Evolutionary conservation across 2,113 vertebrate genomes (phyloP).

Genomic region (Mastomys coucha): DNA sequence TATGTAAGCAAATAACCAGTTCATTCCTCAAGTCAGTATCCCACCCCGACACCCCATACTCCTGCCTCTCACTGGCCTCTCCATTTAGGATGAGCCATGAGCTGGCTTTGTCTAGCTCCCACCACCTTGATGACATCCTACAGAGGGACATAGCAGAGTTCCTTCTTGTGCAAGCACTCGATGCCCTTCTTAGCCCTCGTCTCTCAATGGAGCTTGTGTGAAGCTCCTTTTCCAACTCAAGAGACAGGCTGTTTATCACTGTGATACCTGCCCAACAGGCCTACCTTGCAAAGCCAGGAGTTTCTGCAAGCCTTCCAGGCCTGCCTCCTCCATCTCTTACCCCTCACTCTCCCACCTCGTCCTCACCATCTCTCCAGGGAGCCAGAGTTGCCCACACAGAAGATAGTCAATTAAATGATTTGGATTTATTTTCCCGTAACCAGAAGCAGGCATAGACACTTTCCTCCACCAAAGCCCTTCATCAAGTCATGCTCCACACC

Average conservation of each 20-base stretch:
- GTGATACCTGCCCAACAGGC: conserved; percentile 40
- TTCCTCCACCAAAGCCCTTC: conserved; percentile 33
- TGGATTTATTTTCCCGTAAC: conserved; percentile 58
- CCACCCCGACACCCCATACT: neutral
- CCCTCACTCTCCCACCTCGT: neutral
- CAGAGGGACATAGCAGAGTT: conserved; percentile 19
- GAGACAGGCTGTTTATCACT: conserved; percentile 56
- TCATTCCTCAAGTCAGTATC: fast-evolving
- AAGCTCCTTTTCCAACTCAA: conserved; percentile 22
- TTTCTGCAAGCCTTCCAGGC: neutral
- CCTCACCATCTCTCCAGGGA: neutral
- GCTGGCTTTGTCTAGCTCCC: neutral
- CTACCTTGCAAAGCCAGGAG: neutral
- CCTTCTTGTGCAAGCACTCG: conserved; percentile 70
- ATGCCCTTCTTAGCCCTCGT: conserved; percentile 62
- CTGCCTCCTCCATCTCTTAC: neutral
- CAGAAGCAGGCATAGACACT: conserved; percentile 40
- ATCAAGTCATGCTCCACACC: conserved; percentile 52
- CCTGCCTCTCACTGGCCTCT: neutral
- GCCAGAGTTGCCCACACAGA: neutral
- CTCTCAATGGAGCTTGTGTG: neutral
- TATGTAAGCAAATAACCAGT: fast-evolving
- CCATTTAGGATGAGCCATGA: neutral
- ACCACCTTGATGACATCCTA: neutral
- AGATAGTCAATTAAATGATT: conserved; percentile 44